These are phyloP conservation scores for Theonella swinhoei DNA, from an alignment of 37 sponge, comb jelly and placozoan genomes.

Conservation along the genomic window DNA sequence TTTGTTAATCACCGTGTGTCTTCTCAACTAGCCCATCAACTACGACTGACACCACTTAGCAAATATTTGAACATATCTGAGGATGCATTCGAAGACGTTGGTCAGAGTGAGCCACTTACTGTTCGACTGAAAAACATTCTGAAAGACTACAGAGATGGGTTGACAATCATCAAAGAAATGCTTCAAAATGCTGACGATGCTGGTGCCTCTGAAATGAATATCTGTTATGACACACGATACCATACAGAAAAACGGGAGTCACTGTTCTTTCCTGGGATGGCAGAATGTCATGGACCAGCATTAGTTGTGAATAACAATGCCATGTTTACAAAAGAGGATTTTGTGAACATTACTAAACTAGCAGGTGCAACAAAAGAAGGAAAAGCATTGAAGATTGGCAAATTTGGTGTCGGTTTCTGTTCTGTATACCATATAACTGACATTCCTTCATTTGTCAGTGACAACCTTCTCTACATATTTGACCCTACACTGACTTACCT, in stretches of 20 bases:
- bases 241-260: background rate
- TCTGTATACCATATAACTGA: conserved; percentile 70
- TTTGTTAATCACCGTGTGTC: conserved; percentile 23
- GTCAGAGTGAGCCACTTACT: conserved; percentile 62
- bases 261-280: conserved; percentile 62
- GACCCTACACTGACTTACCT: conserved; percentile 57
- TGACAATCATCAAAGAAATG: conserved; percentile 64
- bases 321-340: conserved; percentile 64
- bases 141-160: conserved; percentile 66
- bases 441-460: conserved; percentile 64
- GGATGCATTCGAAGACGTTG: conserved; percentile 53
- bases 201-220: conserved; percentile 60
- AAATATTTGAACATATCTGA: conserved; percentile 47
- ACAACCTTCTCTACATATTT: conserved; percentile 53
- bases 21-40: conserved; percentile 10
- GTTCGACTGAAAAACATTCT: conserved; percentile 59
- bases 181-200: conserved; percentile 84
- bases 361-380: conserved; percentile 73
- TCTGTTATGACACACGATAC: conserved; percentile 49
- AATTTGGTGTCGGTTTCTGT: conserved; percentile 73
- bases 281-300: conserved; percentile 54
- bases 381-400: conserved; percentile 65
- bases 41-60: conserved; percentile 40
- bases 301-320: conserved; percentile 49
- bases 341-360: conserved; percentile 73